phyloP scores from a whole-genome alignment of 2,797 vertebrate genomes.

The Synaphobranchus kaupii region DNA sequence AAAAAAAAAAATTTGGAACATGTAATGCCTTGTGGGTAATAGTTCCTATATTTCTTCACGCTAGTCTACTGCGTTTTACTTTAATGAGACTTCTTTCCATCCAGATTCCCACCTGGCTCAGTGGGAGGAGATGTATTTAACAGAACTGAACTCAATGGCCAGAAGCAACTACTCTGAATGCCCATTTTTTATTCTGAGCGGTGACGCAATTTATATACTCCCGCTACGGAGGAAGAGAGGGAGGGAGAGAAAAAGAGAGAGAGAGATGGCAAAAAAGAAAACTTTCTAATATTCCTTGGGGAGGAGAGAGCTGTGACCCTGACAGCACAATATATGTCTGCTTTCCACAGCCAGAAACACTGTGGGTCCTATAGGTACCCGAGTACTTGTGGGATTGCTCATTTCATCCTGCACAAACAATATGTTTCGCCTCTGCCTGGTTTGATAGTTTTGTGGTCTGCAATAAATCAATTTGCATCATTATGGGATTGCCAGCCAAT shows the following conservation, averaged over 20 bases:
- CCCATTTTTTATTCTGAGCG: neutral
- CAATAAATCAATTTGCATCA: too few species aligned
- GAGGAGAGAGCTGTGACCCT: too few species aligned
- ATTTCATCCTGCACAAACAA: too few species aligned
- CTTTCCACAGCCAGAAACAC: too few species aligned
- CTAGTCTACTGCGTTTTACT: neutral
- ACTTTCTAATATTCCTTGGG: too few species aligned
- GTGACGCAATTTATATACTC: neutral
- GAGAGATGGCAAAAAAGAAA: neutral
- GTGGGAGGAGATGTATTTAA: neutral
- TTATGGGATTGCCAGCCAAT: too few species aligned
- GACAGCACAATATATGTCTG: too few species aligned
- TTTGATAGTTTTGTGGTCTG: too few species aligned
- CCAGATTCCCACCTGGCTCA: neutral
- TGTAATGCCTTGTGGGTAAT: neutral
- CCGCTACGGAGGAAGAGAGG: neutral
- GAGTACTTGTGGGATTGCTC: too few species aligned
- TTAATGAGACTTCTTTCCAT: neutral
- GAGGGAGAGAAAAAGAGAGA: neutral
- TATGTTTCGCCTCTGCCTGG: too few species aligned
- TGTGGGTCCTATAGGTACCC: too few species aligned
- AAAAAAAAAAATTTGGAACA: neutral
- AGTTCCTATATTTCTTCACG: neutral
- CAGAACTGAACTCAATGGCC: neutral
- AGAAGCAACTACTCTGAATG: neutral